Base-by-base conservation (phyloP, 2,113 vertebrate genomes). In the Fukomys damarensis region DNA sequence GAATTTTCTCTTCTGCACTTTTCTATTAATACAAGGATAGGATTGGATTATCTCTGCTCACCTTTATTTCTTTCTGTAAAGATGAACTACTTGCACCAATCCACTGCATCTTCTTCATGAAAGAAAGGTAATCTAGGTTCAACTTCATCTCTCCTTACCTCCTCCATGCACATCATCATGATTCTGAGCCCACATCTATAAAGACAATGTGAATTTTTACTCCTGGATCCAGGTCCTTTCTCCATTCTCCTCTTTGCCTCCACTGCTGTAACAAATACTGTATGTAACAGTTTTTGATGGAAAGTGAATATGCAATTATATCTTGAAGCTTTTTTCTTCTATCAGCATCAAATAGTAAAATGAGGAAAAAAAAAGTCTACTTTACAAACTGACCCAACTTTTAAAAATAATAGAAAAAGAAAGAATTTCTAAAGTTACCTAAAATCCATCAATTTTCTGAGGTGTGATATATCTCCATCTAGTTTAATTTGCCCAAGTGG, bases 401-500 rank as follows among this genome's bases (percentile, higher is more conserved):
- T 94, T 77, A 54, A 63, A 41, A 94, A 90, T 68, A 80, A 66
- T 52, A 14, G 9, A 66, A 32, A 32, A 93, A 52, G 38, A 89
- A 92, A 85, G 32, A 91, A 76, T 94, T 77, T 79, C 59, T 94
- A 38, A 89, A 92, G 41, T 32, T 83, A 77, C 82, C 95, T 56
- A 61, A 35, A 86, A 93, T 70, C 83, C 24, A 70, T 70, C 32
- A 74, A 43, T 90, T 61, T 82, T 76, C 68, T 28, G 30, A 9
- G 46, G 13, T 9, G 43, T 49, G 32, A 59, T 9, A 56, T 41
- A 65, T 89, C 96, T 96, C 83, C n/a, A 32, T 70, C 74, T 84
- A 35, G 32, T 93, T 89, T 96, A 87, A 93, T 95, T 97, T 97
- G 30, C 81, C 89, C 94, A 85, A 87, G 80, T 86, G 87, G 38